Evolutionary conservation across 2,888 invertebrate genomes (phyloP).

Genomic region (Parnassius orleans): DNA sequence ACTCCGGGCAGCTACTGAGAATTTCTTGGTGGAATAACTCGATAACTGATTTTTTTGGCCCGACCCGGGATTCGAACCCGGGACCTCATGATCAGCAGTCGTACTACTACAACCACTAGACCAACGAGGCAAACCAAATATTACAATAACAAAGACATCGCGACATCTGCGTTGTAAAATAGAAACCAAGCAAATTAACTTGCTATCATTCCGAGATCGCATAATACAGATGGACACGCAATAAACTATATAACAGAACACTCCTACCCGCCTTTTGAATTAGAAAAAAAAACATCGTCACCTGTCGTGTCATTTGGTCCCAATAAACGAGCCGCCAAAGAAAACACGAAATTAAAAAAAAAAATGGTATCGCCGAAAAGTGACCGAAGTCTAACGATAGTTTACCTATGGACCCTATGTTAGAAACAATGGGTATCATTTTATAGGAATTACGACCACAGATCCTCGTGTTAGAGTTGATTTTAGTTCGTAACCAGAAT

Average conservation of each 20-base stretch:
- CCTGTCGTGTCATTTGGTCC: conserved; percentile 81
- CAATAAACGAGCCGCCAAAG: conserved; percentile 77
- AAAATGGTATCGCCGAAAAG: conserved; percentile 59
- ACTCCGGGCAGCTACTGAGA: no score
- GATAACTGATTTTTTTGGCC: no score
- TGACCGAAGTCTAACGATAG: conserved; percentile 68
- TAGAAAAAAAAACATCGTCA: conserved; percentile 64
- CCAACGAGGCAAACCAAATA: no score
- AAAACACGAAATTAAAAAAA: conserved; percentile 68
- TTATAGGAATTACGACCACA: conserved; percentile 36
- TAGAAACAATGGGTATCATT: conserved; percentile 35
- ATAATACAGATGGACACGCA: conserved; percentile 62
- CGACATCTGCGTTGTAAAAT: conserved; percentile 61
- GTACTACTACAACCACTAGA: no score
- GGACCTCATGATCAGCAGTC: no score
- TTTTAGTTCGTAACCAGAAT: not conserved
- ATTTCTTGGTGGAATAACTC: no score
- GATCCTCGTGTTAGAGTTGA: not conserved
- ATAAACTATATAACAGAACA: conserved; percentile 78
- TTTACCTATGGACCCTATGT: conserved; percentile 36
- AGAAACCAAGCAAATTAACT: conserved; percentile 67
- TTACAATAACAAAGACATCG: conserved; percentile 43
- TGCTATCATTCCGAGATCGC: conserved; percentile 52
- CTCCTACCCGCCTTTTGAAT: conserved; percentile 47
- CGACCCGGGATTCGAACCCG: no score